Conservation (phyloP, 2,797 vertebrate genomes). For the Hylomyscus alleni region DNA sequence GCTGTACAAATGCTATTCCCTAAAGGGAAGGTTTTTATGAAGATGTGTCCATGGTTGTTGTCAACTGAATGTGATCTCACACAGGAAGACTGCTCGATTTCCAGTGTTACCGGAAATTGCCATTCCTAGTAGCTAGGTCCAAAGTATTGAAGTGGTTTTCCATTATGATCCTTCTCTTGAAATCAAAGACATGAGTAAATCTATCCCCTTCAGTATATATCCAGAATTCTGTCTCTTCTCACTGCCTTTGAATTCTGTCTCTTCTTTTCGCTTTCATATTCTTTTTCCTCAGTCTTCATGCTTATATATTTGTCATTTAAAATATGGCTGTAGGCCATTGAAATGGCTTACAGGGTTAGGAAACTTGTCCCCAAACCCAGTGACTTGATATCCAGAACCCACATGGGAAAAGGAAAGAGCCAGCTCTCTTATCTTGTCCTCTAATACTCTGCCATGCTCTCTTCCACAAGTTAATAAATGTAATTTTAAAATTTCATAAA, state of each 20-base stretch:
- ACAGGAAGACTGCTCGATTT: not conserved
- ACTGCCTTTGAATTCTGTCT: not conserved
- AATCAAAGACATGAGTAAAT: not conserved
- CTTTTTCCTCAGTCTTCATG: not conserved
- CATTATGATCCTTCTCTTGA: not conserved
- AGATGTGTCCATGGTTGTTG: not conserved
- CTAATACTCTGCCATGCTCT: not conserved
- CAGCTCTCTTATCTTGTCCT: not conserved
- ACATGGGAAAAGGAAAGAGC: not conserved
- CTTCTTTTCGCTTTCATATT: not conserved
- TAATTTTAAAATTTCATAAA: not conserved
- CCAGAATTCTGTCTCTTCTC: not conserved
- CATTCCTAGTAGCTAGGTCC: not conserved
- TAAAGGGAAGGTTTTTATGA: not conserved
- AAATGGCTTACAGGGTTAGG: not conserved
- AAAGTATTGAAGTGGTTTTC: not conserved
- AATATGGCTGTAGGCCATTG: not conserved
- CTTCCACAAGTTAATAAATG: not conserved
- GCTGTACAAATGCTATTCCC: not conserved
- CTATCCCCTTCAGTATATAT: not conserved
- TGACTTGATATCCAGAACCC: not conserved
- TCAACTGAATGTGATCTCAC: not conserved
- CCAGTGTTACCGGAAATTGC: not conserved
- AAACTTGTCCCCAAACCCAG: not conserved
- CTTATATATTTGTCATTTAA: not conserved